Percentiles rank a stretch among this genome's conserved stretches.
phyloP scores from a whole-genome alignment of 2,888 invertebrate species.

The Sussaba pulchella region DNA sequence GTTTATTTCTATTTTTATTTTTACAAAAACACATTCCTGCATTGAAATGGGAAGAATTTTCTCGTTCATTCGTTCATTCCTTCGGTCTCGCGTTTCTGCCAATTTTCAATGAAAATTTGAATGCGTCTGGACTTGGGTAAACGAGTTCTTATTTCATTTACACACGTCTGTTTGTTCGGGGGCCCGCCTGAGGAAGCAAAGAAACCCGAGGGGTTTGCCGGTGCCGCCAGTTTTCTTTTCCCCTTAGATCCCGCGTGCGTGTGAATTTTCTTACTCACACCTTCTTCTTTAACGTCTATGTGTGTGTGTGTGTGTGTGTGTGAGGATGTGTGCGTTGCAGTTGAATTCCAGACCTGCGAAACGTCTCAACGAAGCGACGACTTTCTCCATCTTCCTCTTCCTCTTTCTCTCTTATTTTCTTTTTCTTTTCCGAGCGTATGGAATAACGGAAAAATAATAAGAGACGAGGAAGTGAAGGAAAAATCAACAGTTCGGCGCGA shows the following conservation, averaged over 20 bases:
- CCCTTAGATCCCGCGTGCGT: not conserved
- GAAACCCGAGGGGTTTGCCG: not conserved
- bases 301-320: constrained; percentile 12
- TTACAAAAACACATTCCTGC: not conserved
- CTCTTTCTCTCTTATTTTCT: too few species aligned
- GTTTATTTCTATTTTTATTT: not conserved
- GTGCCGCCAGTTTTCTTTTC: constrained; percentile 8
- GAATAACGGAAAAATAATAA: constrained; percentile 23
- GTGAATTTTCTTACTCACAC: constrained; percentile 1
- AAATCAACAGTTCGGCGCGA: constrained; percentile 64
- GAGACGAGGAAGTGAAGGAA: constrained; percentile 23
- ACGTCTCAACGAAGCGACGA: constrained; percentile 40
- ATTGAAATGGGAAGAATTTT: not conserved
- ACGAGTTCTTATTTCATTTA: constrained; percentile 66
- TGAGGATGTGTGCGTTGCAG: constrained; percentile 9
- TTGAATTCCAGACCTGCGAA: constrained; percentile 57
- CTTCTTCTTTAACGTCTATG: constrained; percentile 19
- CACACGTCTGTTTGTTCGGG: constrained; percentile 64
- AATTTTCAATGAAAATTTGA: constrained; percentile 62
- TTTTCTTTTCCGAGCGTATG: constrained; percentile 9
- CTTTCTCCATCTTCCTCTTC: constrained; percentile 19
- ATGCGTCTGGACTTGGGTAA: constrained; percentile 61
- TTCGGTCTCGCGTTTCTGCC: constrained; percentile 30
- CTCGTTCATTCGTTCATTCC: not conserved
- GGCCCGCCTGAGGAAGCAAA: constrained; percentile 34